Base-by-base conservation (phyloP, 2,888 invertebrate species). In the Nephrotoma flavescens region DNA sequence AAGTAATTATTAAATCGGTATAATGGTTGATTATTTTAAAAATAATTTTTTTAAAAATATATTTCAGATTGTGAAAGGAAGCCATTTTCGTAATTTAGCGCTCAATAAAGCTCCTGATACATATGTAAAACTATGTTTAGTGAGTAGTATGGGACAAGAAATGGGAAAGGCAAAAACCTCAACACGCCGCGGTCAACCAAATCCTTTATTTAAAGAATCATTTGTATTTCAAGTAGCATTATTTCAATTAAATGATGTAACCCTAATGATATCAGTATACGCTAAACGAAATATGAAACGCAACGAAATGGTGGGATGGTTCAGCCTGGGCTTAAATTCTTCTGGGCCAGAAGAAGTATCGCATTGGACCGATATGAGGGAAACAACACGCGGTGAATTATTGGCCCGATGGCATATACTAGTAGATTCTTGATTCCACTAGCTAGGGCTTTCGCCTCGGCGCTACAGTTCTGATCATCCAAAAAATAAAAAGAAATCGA, bases 291-390 rank as follows among this genome's bases (percentile, higher is more conserved):
- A 98, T 91, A 95, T 96, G 89, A 98, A 98, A 91, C 95, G 97
- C 89, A 97, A 98, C 90, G 98, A 98, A 92, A 97, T 98, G 96
- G 96, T 98, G 89, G 98, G 98, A 87, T 98, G 98, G 98, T 97
- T 98, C 92, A 96, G 97, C 88, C 92, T 98, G 87, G 98, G 98
- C 6, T 93, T 97, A 91, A 97, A 96, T 92, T 96, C 97, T 89
- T 97, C 97, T 87, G 97, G 98, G 41, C 95, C 97, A 86, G 98
- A 98, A 90, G 97, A 98, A 91, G 93, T 96, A 87, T 94, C 96
- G 41, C 98, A 98, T 91, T 98, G 98, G 98, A 95, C 95, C 91
- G 98, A 98, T 90, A 96, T 98, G 94, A 95, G 97, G 89, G 96
- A 97, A 90, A 94, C 95, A 87, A 94, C 95, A 44, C 96, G 96